A percentile compares a stretch with the other conserved stretches of the same genome.
These are phyloP conservation scores for Denticeps clupeoides DNA, from an alignment of 2,797 vertebrate species.

Conservation along the genomic window DNA sequence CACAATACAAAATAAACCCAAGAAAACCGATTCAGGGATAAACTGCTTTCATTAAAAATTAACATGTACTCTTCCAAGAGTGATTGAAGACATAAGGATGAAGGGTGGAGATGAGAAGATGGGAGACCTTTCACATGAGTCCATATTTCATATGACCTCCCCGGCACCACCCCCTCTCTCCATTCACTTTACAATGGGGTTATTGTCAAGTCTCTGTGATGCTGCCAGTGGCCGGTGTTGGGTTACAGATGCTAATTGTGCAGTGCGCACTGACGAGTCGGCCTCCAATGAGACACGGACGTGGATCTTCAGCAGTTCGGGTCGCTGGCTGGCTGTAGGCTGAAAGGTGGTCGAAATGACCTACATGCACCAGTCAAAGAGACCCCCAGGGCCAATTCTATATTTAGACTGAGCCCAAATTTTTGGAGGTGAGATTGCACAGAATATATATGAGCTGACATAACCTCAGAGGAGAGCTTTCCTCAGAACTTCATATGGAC, in stretches of 20 bases:
- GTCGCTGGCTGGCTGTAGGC: constrained; percentile 8
- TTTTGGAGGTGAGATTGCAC: too few species aligned
- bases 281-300: constrained; percentile 9
- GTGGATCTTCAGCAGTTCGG: not conserved
- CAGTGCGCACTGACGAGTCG: not conserved
- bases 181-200: not conserved
- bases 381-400: constrained; percentile 8
- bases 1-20: too few species aligned
- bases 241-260: constrained; percentile 17
- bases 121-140: not conserved
- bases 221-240: constrained; percentile 8
- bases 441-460: too few species aligned
- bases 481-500: too few species aligned
- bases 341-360: constrained; percentile 14
- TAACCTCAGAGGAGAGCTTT: too few species aligned
- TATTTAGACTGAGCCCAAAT: constrained; percentile 12
- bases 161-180: not conserved
- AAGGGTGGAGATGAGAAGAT: not conserved
- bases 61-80: too few species aligned
- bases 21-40: too few species aligned
- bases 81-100: not conserved
- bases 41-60: too few species aligned
- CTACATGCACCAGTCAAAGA: constrained; percentile 15
- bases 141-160: not conserved
- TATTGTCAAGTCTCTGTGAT: constrained; percentile 5